Conservation (phyloP, 1,140 invertebrate genomes). For the Pemphigus obesinymphae region DNA sequence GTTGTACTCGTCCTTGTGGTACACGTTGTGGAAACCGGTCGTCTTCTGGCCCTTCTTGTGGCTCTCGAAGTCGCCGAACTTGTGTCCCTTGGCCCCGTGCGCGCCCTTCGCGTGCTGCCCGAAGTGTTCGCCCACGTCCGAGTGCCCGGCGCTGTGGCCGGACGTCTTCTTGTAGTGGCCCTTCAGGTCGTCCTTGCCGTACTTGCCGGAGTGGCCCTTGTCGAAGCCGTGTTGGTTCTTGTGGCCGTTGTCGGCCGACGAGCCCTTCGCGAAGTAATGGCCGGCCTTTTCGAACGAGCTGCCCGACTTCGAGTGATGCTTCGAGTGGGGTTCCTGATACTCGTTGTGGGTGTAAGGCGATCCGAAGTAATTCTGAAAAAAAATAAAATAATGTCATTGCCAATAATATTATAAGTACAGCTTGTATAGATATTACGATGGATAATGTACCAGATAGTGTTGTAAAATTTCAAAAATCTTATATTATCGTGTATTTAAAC, state of each 20-base stretch:
- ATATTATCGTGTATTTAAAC: too few relatives aligned
- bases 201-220: slow-evolving; percentile 47
- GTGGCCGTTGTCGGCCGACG: slow-evolving; percentile 57
- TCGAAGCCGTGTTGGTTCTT: slow-evolving; percentile 53
- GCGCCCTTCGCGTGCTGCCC: slow-evolving; percentile 51
- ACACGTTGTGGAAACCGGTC: slow-evolving; percentile 66
- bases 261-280: slow-evolving; percentile 54
- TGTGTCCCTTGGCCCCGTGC: slow-evolving; percentile 47
- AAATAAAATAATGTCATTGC: not conserved
- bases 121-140: slow-evolving; percentile 47
- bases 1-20: slow-evolving; percentile 69
- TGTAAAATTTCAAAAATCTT: too few relatives aligned
- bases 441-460: too few relatives aligned
- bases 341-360: slow-evolving; percentile 26
- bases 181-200: slow-evolving; percentile 45
- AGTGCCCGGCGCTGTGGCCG: slow-evolving; percentile 45
- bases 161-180: slow-evolving; percentile 44
- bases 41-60: slow-evolving; percentile 65
- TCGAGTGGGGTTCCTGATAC: slow-evolving; percentile 30
- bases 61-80: slow-evolving; percentile 43
- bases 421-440: too few relatives aligned
- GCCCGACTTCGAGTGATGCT: slow-evolving; percentile 49
- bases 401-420: too few relatives aligned
- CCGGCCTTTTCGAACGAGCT: slow-evolving; percentile 53
- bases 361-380: not conserved